Evolutionary conservation across 2,797 vertebrate genomes (phyloP).

Genomic region (Zenarchopterus dispar): DNA sequence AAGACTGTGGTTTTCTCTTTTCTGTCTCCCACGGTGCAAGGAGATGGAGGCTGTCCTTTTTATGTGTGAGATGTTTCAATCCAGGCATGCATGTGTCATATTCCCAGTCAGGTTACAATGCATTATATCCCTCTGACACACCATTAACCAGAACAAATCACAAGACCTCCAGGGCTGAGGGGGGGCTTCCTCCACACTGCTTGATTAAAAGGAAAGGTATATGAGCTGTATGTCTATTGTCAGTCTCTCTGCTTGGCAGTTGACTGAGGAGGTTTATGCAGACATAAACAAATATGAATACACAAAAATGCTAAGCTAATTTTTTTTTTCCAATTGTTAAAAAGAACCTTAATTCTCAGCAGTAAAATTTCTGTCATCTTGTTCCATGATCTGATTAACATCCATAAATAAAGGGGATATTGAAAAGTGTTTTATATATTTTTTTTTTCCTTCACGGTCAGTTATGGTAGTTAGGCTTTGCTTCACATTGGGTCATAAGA

Average conservation of each 20-base stretch:
- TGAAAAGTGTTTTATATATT: conserved; percentile 3
- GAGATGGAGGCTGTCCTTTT: conserved; percentile 39
- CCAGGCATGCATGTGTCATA: conserved; percentile 38
- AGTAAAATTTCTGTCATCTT: conserved; percentile 11
- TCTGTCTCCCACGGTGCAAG: conserved; percentile 47
- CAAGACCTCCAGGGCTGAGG: conserved; percentile 39
- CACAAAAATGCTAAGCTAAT: background rate
- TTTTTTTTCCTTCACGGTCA: conserved; percentile 16
- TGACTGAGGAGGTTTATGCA: conserved; percentile 23
- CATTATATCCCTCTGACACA: conserved; percentile 59
- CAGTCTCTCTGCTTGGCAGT: conserved; percentile 17
- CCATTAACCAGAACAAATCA: conserved; percentile 74
- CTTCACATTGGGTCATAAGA: conserved; percentile 51
- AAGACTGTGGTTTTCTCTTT: conserved; percentile 54
- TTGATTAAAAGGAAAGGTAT: conserved; percentile 70
- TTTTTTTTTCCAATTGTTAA: background rate
- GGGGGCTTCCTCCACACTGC: conserved; percentile 42
- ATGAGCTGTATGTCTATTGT: conserved; percentile 35
- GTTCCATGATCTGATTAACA: conserved; percentile 11
- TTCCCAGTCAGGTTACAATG: conserved; percentile 54
- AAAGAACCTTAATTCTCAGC: conserved; percentile 19
- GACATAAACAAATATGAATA: background rate
- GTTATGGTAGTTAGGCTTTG: conserved; percentile 31
- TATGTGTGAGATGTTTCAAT: conserved; percentile 6
- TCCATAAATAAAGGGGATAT: conserved; percentile 30